Percentiles rank a stretch among this genome's conserved stretches.
Conservation (phyloP, 2,888 invertebrate genomes). For the Cataglyphis albicans region DNA sequence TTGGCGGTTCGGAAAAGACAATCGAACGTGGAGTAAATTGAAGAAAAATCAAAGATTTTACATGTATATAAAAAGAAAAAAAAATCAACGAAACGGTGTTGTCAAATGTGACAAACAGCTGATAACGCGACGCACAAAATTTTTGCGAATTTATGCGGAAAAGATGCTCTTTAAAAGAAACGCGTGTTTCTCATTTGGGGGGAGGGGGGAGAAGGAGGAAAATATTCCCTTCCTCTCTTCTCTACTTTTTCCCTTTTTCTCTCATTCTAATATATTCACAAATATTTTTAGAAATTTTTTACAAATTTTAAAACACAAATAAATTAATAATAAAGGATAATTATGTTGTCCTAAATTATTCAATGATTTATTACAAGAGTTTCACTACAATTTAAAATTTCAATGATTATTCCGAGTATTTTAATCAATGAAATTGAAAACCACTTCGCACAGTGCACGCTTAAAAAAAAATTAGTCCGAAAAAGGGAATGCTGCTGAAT, state of each 20-base stretch:
- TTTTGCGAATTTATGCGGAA: conserved; percentile 55
- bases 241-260: conserved; percentile 20
- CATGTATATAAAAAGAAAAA: conserved; percentile 40
- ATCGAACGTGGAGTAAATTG: conserved; percentile 36
- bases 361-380: not conserved
- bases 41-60: conserved; percentile 10
- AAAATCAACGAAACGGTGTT: conserved; percentile 53
- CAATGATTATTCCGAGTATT: not conserved
- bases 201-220: not conserved
- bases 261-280: not conserved
- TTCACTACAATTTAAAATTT: conserved; percentile 7
- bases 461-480: not conserved
- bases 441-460: not conserved
- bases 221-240: not conserved
- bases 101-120: conserved; percentile 47
- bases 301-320: not conserved
- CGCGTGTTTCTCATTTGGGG: conserved; percentile 28
- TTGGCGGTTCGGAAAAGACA: conserved; percentile 52
- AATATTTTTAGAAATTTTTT: not conserved
- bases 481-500: not conserved
- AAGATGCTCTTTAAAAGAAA: conserved; percentile 57
- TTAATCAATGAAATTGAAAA: not conserved
- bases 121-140: conserved; percentile 66
- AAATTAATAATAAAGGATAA: not conserved
- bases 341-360: not conserved